Conservation (phyloP, 2,888 invertebrate genomes). For the Dryocosmus kuriphilus region DNA sequence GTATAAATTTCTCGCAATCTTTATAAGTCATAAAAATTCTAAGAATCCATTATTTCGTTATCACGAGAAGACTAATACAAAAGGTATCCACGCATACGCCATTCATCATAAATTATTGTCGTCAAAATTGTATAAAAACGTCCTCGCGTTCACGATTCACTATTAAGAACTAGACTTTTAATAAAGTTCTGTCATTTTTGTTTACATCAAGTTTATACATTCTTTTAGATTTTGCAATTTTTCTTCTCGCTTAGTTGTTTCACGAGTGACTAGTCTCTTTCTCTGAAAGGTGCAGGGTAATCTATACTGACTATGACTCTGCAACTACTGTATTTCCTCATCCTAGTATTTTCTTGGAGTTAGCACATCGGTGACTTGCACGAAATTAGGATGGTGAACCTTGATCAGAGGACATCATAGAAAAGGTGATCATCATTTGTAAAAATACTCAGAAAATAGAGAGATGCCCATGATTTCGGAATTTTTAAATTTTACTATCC, state of each 20-base stretch:
- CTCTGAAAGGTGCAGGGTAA: not conserved
- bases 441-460: not conserved
- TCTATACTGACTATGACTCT: conserved; percentile 11
- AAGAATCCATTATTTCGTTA: conserved; percentile 31
- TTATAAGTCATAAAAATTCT: conserved; percentile 9
- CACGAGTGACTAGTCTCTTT: conserved; percentile 18
- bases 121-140: conserved; percentile 19
- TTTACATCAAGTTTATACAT: not conserved
- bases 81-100: conserved; percentile 24
- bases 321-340: not conserved
- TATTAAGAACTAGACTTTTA: not conserved
- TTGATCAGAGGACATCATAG: too few species aligned
- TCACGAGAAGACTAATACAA: conserved; percentile 38
- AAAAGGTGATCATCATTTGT: not conserved
- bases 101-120: conserved; percentile 22
- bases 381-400: not conserved
- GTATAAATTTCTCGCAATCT: conserved; percentile 3
- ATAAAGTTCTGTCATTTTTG: not conserved
- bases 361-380: not conserved
- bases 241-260: conserved; percentile 1
- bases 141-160: not conserved
- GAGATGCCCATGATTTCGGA: too few species aligned
- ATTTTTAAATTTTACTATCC: not conserved
- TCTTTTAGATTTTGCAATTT: conserved; percentile 10
- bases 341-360: conserved; percentile 1